phyloP scores from a whole-genome alignment of 2,888 invertebrate species.

The Ormia ochracea region DNA sequence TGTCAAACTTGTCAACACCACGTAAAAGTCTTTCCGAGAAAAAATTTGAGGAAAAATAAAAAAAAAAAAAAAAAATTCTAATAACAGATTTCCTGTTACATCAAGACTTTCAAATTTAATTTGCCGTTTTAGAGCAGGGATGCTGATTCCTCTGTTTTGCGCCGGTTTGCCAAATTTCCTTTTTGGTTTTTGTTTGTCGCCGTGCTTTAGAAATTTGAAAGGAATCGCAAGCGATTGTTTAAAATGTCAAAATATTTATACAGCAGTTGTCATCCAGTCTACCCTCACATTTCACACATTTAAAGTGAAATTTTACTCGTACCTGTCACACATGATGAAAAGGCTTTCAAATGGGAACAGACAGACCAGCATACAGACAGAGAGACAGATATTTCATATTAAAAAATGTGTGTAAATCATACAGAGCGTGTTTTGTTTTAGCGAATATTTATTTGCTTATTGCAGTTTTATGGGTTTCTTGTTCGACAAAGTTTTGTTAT shows the following conservation, averaged over 20 bases:
- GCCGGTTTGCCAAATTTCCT: slow-evolving; percentile 10
- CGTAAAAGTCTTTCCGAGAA: neutral
- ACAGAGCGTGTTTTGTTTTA: neutral
- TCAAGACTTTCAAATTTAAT: neutral
- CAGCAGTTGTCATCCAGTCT: slow-evolving; percentile 63
- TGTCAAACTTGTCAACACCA: slow-evolving; percentile 32
- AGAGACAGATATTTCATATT: neutral
- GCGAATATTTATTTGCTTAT: neutral
- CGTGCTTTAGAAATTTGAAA: slow-evolving; percentile 28
- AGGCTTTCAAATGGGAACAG: neutral
- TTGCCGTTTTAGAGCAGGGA: neutral
- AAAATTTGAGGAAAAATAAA: neutral
- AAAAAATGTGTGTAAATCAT: neutral
- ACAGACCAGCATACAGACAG: neutral
- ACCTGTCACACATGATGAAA: slow-evolving; percentile 1
- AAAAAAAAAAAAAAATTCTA: neutral
- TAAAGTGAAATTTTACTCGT: neutral
- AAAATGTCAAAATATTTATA: slow-evolving; percentile 66
- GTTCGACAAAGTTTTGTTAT: neutral
- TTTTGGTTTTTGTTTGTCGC: slow-evolving; percentile 18
- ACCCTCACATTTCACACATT: slow-evolving; percentile 35
- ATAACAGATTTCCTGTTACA: slow-evolving; percentile 44
- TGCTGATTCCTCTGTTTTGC: slow-evolving; percentile 6
- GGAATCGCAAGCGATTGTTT: slow-evolving; percentile 31
- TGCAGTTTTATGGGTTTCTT: slow-evolving; percentile 2